Base-by-base conservation (phyloP, 2,888 invertebrate genomes). In the Limenitis camilla region DNA sequence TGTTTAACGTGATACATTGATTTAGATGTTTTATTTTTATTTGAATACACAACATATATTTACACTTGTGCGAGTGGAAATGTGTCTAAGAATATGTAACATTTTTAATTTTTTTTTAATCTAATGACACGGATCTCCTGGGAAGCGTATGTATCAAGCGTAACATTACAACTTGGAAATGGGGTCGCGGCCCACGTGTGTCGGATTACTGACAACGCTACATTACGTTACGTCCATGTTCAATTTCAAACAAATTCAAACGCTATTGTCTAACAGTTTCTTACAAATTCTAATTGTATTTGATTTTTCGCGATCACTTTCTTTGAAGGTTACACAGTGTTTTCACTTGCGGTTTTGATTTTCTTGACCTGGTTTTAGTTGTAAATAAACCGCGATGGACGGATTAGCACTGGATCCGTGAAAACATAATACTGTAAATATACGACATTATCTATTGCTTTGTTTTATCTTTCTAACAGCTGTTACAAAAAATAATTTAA, bases 301-400 rank as follows among this genome's bases (percentile, higher is more conserved):
- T 40, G 49, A 61, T 52, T 52, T 56, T 49, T 43, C 55, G 41
- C 45, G 41, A 53, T 46, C 45, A 52, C 52, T 58, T 61, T 61
- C 58, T 56, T 62, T 61, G 76, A 77, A 78, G 78, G 81, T 78
- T 75, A 60, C 62, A 55, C 66, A 38, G 61, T 64, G 70, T 74
- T 73, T 76, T 75, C 66, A 66, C 67, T 69, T 72, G 75, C 71
- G 77, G 74, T 78, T 79, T 78, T 71, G 66, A 76, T 81, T 83
- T 79, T 82, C 82, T 75, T 82, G 84, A 82, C 83, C 84, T 70
- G 72, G 73, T 81, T 85, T 55, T 73, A 72, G 29, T 33, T 51
- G 51, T 45, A 51, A 51, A 51, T 51, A 40, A 33, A 35, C 44
- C 72, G 76, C 72, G 74, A 76, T 71, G 76, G 76, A 78, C 78